Conservation (phyloP, 2,888 invertebrate species). For the Heliconius hortense region DNA sequence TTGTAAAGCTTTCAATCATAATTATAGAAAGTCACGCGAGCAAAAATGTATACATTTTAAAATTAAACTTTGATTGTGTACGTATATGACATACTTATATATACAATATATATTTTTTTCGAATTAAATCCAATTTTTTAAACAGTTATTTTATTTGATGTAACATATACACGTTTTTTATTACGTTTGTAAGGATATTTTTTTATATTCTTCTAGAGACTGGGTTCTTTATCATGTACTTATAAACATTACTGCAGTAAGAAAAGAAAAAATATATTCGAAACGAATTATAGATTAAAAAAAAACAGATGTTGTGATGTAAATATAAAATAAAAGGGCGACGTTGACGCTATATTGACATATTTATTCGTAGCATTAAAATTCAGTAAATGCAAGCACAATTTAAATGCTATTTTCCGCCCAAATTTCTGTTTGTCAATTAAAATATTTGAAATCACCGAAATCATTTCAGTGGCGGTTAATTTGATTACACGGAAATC, state of each 20-base stretch:
- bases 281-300: background rate
- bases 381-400: conserved; percentile 74
- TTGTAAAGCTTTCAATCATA: conserved; percentile 67
- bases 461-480: conserved; percentile 74
- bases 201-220: background rate
- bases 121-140: background rate
- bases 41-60: conserved; percentile 56
- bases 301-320: background rate
- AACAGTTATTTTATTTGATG: background rate
- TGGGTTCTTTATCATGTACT: no score
- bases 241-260: no score
- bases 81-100: background rate
- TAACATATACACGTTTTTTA: no score
- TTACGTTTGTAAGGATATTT: background rate
- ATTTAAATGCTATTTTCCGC: conserved; percentile 74
- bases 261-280: background rate
- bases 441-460: conserved; percentile 78
- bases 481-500: conserved; percentile 67
- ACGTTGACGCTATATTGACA: conserved; percentile 46
- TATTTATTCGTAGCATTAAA: conserved; percentile 76
- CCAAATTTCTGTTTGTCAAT: conserved; percentile 78
- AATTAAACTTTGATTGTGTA: conserved; percentile 20
- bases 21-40: conserved; percentile 77
- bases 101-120: background rate
- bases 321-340: conserved; percentile 21